phyloP scores from a whole-genome alignment of 2,888 invertebrate genomes.

The Pecten maximus region DNA sequence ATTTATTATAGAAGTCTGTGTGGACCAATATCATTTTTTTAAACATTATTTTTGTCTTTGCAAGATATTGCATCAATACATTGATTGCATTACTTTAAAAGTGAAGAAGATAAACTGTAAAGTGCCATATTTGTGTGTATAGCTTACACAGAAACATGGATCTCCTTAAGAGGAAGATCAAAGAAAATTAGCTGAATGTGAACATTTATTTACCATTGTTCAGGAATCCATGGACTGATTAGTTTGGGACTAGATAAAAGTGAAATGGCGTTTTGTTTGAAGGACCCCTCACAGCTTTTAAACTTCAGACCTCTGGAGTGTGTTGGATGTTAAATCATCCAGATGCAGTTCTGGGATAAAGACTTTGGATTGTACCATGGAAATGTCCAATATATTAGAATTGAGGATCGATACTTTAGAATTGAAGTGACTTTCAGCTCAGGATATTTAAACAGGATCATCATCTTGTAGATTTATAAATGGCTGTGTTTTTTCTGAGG shows the following conservation, averaged over 20 bases:
- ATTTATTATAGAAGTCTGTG: background rate
- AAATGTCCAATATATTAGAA: background rate
- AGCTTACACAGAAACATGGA: background rate
- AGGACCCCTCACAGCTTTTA: conserved; percentile 2
- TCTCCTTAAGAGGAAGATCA: background rate
- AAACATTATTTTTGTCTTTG: background rate
- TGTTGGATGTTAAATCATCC: background rate
- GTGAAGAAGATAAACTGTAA: background rate
- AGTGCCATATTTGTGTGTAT: background rate
- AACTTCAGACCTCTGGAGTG: background rate
- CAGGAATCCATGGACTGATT: background rate
- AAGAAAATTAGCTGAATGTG: background rate
- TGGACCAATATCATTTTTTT: background rate
- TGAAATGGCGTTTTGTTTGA: background rate
- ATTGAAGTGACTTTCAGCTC: background rate
- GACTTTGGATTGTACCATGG: background rate
- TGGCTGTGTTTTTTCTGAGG: background rate
- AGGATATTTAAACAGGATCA: background rate
- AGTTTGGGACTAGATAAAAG: background rate
- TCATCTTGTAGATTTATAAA: background rate
- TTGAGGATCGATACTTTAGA: too few relatives aligned
- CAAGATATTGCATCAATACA: background rate
- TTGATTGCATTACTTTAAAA: background rate
- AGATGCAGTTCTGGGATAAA: background rate
- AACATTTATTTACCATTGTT: background rate